Conservation (phyloP, 2,888 invertebrate genomes). For the Catotricha subobsoleta region DNA sequence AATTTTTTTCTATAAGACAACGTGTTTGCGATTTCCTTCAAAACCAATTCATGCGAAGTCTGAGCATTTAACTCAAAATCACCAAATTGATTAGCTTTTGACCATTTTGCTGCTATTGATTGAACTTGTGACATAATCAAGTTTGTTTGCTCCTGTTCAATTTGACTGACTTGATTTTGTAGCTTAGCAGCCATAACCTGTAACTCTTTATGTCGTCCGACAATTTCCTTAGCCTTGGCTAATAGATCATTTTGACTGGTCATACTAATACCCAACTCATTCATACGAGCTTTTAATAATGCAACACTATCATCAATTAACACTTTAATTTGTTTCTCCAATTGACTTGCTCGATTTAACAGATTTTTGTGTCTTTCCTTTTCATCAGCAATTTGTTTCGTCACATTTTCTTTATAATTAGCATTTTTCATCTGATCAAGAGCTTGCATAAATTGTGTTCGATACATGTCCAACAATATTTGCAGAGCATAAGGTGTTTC, state of each 20-base stretch:
- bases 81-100: slow-evolving; percentile 31
- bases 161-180: slow-evolving; percentile 55
- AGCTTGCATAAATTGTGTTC: slow-evolving; percentile 71
- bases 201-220: slow-evolving; percentile 77
- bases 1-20: slow-evolving; percentile 68
- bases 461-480: slow-evolving; percentile 56
- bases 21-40: slow-evolving; percentile 73
- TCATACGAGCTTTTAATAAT: slow-evolving; percentile 72
- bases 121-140: slow-evolving; percentile 54
- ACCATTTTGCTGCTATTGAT: slow-evolving; percentile 55
- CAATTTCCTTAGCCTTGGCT: slow-evolving; percentile 80
- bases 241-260: slow-evolving; percentile 69
- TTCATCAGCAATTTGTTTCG: slow-evolving; percentile 63
- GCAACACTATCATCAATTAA: slow-evolving; percentile 84
- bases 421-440: slow-evolving; percentile 69
- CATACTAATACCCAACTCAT: slow-evolving; percentile 78
- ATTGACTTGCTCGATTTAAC: slow-evolving; percentile 67
- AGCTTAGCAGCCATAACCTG: slow-evolving; percentile 76
- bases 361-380: slow-evolving; percentile 67
- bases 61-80: slow-evolving; percentile 10
- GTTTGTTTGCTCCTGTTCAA: slow-evolving; percentile 56
- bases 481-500: slow-evolving; percentile 73
- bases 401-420: slow-evolving; percentile 50
- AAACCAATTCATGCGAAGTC: slow-evolving; percentile 60
- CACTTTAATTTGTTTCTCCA: slow-evolving; percentile 84